Evolutionary conservation across 30 jellyfish, hydroid and myxozoan species (phyloP).

Genomic region (Aurelia sp.): DNA sequence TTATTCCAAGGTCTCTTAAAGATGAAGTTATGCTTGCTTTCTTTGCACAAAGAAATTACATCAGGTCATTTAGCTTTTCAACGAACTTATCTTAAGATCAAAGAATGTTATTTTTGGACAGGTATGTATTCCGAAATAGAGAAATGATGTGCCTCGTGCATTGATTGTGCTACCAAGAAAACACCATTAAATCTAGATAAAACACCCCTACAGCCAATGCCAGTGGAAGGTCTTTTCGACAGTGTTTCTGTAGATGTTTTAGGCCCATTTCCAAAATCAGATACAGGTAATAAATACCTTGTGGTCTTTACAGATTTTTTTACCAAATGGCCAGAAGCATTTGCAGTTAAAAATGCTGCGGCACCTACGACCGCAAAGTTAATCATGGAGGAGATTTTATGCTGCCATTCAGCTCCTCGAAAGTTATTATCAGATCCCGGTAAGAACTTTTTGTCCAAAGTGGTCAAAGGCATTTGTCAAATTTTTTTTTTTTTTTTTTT

Average conservation of each 20-base stretch:
- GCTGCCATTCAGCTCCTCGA: constrained; percentile 70
- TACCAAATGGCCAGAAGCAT: constrained; percentile 78
- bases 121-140: constrained; percentile 63
- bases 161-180: constrained; percentile 48
- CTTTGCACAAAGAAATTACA: constrained; percentile 55
- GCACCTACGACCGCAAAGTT: constrained; percentile 65
- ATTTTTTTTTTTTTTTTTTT: no score
- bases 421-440: constrained; percentile 66
- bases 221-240: constrained; percentile 68
- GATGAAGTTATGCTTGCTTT: constrained; percentile 63
- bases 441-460: constrained; percentile 50
- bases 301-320: constrained; percentile 55
- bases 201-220: constrained; percentile 73
- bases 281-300: constrained; percentile 50
- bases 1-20: constrained; percentile 53
- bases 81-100: constrained; percentile 26
- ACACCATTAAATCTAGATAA: constrained; percentile 3
- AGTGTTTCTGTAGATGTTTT: constrained; percentile 76
- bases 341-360: constrained; percentile 51
- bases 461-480: constrained; percentile 69
- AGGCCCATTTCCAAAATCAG: constrained; percentile 77
- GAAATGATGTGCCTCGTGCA: constrained; percentile 67
- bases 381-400: constrained; percentile 57
- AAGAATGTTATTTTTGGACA: constrained; percentile 53
- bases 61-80: constrained; percentile 61